A percentile compares a stretch with the other conserved stretches of the same genome.
phyloP scores from a whole-genome alignment of 1,140 invertebrate genomes.

The Branchinecta lynchi region DNA sequence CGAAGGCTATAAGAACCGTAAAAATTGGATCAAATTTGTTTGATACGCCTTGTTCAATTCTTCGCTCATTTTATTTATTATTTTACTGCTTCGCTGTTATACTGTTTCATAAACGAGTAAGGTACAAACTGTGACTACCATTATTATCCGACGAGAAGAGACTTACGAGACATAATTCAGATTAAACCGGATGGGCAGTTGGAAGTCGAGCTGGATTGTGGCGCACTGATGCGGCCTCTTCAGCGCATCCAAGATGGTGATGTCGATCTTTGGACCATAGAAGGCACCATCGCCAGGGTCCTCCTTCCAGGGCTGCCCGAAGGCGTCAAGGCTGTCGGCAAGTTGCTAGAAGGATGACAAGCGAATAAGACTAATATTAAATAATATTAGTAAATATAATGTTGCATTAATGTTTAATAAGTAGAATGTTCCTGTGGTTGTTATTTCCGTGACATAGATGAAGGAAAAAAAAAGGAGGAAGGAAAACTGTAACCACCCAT shows the following conservation, averaged over 20 bases:
- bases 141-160: not conserved
- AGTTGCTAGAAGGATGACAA: slow-evolving; percentile 42
- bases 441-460: too few relatives aligned
- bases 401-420: too few relatives aligned
- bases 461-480: too few relatives aligned
- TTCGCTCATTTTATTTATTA: too few relatives aligned
- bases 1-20: too few relatives aligned
- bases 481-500: too few relatives aligned
- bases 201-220: slow-evolving; percentile 97
- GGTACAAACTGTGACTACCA: not conserved
- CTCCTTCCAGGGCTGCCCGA: slow-evolving; percentile 69
- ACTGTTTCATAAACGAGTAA: not conserved
- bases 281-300: slow-evolving; percentile 88
- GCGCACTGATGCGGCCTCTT: slow-evolving; percentile 81
- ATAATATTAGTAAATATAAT: too few relatives aligned
- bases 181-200: slow-evolving; percentile 82
- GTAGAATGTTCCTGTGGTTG: too few relatives aligned
- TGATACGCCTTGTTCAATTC: too few relatives aligned
- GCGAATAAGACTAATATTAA: too few relatives aligned
- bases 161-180: slow-evolving; percentile 57
- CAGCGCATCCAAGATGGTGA: slow-evolving; percentile 88
- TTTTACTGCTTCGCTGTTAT: too few relatives aligned
- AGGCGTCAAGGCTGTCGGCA: slow-evolving; percentile 65
- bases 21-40: too few relatives aligned
- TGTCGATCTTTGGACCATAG: slow-evolving; percentile 99